Conservation (phyloP, 2,888 invertebrate species). For the Leptinotarsa rubiginosa region DNA sequence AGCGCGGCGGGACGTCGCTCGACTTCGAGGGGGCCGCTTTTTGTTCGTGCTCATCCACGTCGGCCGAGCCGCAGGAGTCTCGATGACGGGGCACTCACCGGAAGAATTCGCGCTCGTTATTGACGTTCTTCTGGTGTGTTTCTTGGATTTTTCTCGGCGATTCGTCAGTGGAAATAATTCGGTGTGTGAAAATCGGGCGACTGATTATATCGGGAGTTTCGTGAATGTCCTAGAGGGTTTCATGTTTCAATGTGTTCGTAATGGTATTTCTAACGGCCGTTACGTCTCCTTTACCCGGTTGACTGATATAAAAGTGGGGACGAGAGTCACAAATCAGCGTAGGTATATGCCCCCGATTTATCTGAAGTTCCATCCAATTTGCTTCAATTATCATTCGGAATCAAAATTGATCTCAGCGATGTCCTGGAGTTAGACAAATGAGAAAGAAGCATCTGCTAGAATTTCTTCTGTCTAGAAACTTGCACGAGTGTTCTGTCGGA, state of each 20-base stretch:
- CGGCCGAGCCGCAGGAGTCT: slow-evolving; percentile 31
- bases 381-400: too few species aligned
- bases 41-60: slow-evolving; percentile 52
- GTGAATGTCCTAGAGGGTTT: not conserved
- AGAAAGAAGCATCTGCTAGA: too few species aligned
- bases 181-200: slow-evolving; percentile 41
- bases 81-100: slow-evolving; percentile 27
- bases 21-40: slow-evolving; percentile 39
- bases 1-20: slow-evolving; percentile 47
- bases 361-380: too few species aligned
- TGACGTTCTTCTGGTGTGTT: slow-evolving; percentile 28
- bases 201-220: not conserved
- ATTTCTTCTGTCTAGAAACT: too few species aligned
- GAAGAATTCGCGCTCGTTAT: slow-evolving; percentile 39
- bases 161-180: slow-evolving; percentile 39
- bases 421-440: too few species aligned
- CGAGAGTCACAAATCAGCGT: too few species aligned
- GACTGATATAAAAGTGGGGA: too few species aligned
- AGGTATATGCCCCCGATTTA: too few species aligned
- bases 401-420: too few species aligned
- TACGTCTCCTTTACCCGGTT: too few species aligned
- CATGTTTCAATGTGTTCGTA: not conserved
- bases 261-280: not conserved
- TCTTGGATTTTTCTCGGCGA: slow-evolving; percentile 27
- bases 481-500: too few species aligned